A percentile compares a stretch with the other conserved stretches of the same genome.
Conservation (phyloP, 2,113 vertebrate species). For the Colistium nudipinnis region DNA sequence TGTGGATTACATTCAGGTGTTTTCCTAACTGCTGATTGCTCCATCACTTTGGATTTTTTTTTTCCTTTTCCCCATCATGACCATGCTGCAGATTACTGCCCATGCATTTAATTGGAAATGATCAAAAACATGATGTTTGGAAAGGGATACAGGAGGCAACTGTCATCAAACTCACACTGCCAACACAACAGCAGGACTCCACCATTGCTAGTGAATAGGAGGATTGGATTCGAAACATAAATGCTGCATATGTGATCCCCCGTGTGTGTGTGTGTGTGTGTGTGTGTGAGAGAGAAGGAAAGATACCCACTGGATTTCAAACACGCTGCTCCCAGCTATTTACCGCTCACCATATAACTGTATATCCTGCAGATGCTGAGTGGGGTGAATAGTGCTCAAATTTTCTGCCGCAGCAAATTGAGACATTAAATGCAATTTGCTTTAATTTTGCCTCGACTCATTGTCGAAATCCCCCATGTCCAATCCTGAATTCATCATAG, state of each 20-base stretch:
- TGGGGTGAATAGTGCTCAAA: constrained; percentile 47
- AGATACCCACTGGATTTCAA: constrained; percentile 18
- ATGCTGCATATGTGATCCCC: constrained; percentile 30
- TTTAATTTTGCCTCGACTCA: constrained; percentile 44
- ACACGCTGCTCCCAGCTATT: constrained; percentile 30
- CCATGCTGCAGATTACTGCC: constrained; percentile 43
- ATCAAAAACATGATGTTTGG: constrained; percentile 42
- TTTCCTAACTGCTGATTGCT: constrained; percentile 56
- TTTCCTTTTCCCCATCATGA: constrained; percentile 31
- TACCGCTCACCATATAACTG: constrained; percentile 17
- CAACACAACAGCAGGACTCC: constrained; percentile 20
- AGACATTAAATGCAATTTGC: constrained; percentile 59
- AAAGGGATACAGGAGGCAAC: constrained; percentile 27
- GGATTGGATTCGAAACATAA: constrained; percentile 1
- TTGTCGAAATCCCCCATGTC: constrained; percentile 14
- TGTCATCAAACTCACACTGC: constrained; percentile 2
- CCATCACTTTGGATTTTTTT: constrained; percentile 40
- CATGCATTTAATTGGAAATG: constrained; percentile 58
- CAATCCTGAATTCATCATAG: constrained; percentile 27
- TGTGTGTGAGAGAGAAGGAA: background rate
- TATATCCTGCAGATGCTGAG: constrained; percentile 33
- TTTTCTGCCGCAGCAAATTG: constrained; percentile 51
- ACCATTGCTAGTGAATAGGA: background rate
- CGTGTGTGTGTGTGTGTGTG: constrained; percentile 21
- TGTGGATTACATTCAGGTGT: constrained; percentile 48